Evolutionary conservation across 2,888 invertebrate species (phyloP).

Genomic region (Scaptomyza tumidula): DNA sequence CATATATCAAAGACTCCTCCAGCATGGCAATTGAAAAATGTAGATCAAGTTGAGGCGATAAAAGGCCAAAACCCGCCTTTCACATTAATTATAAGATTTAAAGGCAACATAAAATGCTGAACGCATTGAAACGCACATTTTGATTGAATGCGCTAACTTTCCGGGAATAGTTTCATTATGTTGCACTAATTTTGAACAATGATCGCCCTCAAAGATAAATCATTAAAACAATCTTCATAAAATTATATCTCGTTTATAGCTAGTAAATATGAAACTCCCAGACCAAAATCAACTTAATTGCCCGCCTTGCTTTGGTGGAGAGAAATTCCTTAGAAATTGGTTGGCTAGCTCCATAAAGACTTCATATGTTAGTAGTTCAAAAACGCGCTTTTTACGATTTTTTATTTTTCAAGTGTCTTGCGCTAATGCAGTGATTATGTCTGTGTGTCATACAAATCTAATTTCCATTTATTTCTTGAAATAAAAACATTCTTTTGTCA

Average conservation of each 20-base stretch:
- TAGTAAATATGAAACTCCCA: slow-evolving; percentile 41
- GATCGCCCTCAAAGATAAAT: slow-evolving; percentile 52
- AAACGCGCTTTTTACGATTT: slow-evolving; percentile 37
- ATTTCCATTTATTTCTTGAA: slow-evolving; percentile 45
- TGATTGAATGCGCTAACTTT: slow-evolving; percentile 68
- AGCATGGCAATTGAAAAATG: slow-evolving; percentile 63
- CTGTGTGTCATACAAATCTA: slow-evolving; percentile 33
- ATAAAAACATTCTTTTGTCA: slow-evolving; percentile 58
- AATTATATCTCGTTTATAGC: slow-evolving; percentile 39
- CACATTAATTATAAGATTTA: slow-evolving; percentile 79
- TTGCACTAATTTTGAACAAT: slow-evolving; percentile 53
- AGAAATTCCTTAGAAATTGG: slow-evolving; percentile 54
- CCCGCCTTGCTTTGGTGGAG: neutral
- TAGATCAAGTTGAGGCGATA: slow-evolving; percentile 73
- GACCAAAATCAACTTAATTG: slow-evolving; percentile 47
- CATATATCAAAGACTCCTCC: slow-evolving; percentile 40
- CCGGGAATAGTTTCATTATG: slow-evolving; percentile 75
- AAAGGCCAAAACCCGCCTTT: slow-evolving; percentile 59
- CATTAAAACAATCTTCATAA: slow-evolving; percentile 72
- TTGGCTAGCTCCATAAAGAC: slow-evolving; percentile 41
- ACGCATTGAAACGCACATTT: slow-evolving; percentile 62
- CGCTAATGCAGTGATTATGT: slow-evolving; percentile 66
- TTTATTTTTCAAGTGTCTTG: slow-evolving; percentile 18
- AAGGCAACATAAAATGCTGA: slow-evolving; percentile 57
- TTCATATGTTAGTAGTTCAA: slow-evolving; percentile 21